Evolutionary conservation across 2,797 vertebrate genomes (phyloP).

Genomic region (Hylomyscus alleni): DNA sequence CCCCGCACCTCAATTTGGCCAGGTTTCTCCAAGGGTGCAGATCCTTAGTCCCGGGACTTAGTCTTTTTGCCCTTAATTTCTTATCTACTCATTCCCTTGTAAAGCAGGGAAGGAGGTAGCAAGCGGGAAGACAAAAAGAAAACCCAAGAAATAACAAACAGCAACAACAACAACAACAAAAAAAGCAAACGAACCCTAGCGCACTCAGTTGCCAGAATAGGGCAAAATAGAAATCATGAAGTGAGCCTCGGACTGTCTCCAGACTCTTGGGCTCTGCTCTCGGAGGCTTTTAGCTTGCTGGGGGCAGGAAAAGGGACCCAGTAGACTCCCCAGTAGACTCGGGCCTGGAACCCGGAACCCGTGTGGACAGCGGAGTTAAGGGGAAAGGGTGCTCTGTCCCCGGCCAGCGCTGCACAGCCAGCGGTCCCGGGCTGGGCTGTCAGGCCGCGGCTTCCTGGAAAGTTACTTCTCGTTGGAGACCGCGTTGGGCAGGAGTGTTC

Average conservation of each 20-base stretch:
- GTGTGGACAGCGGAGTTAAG: not conserved
- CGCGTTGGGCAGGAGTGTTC: slow-evolving; percentile 76
- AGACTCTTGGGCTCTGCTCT: slow-evolving; percentile 2
- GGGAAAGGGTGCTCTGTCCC: slow-evolving; percentile 60
- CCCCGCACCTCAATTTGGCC: not conserved
- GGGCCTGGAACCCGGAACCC: not conserved
- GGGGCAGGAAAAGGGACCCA: not conserved
- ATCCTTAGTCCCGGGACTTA: not conserved
- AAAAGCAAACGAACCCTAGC: not conserved
- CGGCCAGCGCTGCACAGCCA: not conserved
- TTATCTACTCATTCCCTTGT: not conserved
- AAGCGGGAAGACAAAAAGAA: not conserved
- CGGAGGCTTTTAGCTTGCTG: not conserved
- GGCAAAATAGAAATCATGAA: slow-evolving; percentile 23
- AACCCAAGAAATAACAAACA: not conserved
- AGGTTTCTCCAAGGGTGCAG: not conserved
- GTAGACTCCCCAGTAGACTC: no score
- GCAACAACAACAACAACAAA: not conserved
- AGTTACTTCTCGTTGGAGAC: slow-evolving; percentile 82
- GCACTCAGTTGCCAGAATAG: not conserved
- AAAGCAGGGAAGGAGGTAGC: not conserved
- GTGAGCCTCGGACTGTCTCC: not conserved
- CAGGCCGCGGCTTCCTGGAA: slow-evolving; percentile 85
- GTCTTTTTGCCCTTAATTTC: not conserved
- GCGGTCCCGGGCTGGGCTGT: slow-evolving; percentile 64